These are phyloP conservation scores for Meda fulgida DNA, from an alignment of 2,797 vertebrate species.

Conservation along the genomic window DNA sequence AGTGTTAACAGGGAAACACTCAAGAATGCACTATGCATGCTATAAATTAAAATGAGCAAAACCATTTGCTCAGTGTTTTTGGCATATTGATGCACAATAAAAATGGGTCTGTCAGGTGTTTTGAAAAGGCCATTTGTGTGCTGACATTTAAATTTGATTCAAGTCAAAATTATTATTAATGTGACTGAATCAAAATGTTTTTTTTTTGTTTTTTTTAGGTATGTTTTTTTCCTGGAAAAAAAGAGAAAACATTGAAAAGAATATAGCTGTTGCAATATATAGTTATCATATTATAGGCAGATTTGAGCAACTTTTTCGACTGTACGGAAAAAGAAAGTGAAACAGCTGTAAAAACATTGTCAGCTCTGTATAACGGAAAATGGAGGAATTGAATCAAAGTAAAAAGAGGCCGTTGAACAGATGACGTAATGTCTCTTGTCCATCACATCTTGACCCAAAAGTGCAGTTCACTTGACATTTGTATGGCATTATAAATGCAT, in stretches of 20 bases:
- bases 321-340: background rate
- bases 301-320: background rate
- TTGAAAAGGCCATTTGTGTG: background rate
- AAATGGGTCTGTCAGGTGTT: background rate
- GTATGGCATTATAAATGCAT: constrained; percentile 16
- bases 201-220: background rate
- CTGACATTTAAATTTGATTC: background rate
- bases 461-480: constrained; percentile 7
- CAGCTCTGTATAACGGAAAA: background rate
- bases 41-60: background rate
- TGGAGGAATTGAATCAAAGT: background rate
- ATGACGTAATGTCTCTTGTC: background rate
- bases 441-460: constrained; percentile 26
- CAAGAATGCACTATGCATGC: background rate
- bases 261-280: background rate
- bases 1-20: background rate
- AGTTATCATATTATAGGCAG: background rate
- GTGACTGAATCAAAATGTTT: background rate
- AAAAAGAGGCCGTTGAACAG: background rate
- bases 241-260: background rate
- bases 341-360: background rate
- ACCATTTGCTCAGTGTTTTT: background rate
- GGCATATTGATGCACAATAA: background rate
- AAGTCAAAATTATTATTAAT: background rate
- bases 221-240: background rate